Percentiles rank a stretch among this genome's conserved stretches.
phyloP scores from a whole-genome alignment of 2,113 vertebrate genomes.

The Rhabdomys dilectus region DNA sequence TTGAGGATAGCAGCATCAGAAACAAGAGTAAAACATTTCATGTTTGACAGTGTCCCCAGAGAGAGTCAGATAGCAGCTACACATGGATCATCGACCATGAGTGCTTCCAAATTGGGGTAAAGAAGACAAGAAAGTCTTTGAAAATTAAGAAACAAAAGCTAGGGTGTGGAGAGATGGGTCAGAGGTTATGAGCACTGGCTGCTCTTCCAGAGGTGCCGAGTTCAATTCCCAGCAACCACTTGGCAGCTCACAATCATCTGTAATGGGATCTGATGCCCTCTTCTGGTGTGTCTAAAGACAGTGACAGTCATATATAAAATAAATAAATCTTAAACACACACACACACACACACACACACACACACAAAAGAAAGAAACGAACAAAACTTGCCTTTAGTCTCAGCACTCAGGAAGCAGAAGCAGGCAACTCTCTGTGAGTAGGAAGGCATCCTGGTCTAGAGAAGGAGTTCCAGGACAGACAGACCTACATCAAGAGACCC shows the following conservation, averaged over 20 bases:
- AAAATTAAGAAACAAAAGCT: constrained; percentile 32
- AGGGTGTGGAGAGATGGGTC: no score
- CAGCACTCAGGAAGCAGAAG: neutral
- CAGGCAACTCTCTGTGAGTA: neutral
- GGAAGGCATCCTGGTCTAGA: neutral
- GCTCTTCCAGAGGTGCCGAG: no score
- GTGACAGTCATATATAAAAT: no score
- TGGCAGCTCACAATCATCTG: no score
- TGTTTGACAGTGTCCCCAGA: neutral
- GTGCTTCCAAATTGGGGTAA: neutral
- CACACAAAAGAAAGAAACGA: neutral
- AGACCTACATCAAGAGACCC: neutral
- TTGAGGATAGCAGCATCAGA: constrained; percentile 35
- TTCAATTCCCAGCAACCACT: no score
- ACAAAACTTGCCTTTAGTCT: neutral
- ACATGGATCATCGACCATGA: constrained; percentile 18
- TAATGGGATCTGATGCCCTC: no score
- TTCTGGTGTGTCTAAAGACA: no score
- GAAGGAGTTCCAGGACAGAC: neutral
- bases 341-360: no score
- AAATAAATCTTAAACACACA: no score
- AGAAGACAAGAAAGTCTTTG: neutral
- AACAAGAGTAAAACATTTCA: neutral
- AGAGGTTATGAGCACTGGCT: no score
- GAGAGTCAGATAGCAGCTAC: neutral